Base-by-base conservation (phyloP, 2,797 vertebrate genomes). In the Carcharodon carcharias region DNA sequence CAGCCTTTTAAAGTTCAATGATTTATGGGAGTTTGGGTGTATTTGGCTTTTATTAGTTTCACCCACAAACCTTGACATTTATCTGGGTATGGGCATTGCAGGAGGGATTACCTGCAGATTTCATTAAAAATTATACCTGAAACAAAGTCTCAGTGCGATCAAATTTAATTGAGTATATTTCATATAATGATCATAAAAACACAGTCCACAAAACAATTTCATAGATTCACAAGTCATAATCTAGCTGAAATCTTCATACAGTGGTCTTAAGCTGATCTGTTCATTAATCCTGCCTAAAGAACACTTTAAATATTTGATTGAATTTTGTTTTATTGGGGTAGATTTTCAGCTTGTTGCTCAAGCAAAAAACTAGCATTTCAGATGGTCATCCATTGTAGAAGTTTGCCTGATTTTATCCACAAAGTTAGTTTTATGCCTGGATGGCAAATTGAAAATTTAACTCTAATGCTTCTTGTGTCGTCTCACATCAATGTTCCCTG, bases 121-220 rank as follows among this genome's bases (percentile, higher is more conserved):
- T 85, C 82, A 85, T 92, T 92, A 63, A n/a, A 58, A 63, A 6
- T 92, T 56, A 88, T 35, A 77, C 73, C 45, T 88, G 87, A 88
- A 54, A 56, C 87, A 88, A 88, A 88, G 50, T 50, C 87, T n/a
- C 61, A 92, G 61, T 56, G 56, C 63, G 23, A 50, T 26, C 18
- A 50, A 85, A 85, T 85, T 85, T 50, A 50, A 50, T 85, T 50
- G 40, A 85, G 18, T 23, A 85, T 45, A 85, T 85, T 85, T 85
- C 82, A 85, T 26, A 26, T 85, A 23, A 50, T 21, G 80, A 6
- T n/a, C 16, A 82, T n/a, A 82, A 31, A 73, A 73, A 28, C 69
- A 71, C 26, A 77, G 8, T 35, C 31, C 31, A 77, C 73, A 77
- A 77, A 77, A 77, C 2, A 35, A 77, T 11, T 35, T 77, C 31